These are phyloP conservation scores for Hyles vespertilio DNA, from an alignment of 1,140 invertebrate species.

Conservation along the genomic window DNA sequence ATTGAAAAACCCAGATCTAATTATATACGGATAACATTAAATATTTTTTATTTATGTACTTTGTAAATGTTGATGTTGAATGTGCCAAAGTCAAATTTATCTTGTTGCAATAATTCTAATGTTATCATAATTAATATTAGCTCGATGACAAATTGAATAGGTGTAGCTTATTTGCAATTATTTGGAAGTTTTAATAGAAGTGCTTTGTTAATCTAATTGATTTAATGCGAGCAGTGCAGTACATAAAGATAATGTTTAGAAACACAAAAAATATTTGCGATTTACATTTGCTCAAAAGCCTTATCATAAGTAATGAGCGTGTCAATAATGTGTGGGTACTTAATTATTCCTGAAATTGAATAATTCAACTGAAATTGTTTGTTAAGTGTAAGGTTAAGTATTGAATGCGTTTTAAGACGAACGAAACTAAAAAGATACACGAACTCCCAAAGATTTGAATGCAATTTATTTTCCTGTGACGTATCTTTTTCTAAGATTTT, in stretches of 20 bases:
- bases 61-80: slow-evolving; percentile 13
- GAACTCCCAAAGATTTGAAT: slow-evolving; percentile 4
- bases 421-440: not conserved
- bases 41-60: slow-evolving; percentile 11
- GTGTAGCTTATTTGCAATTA: slow-evolving; percentile 14
- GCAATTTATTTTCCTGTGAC: not conserved
- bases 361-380: slow-evolving; percentile 3
- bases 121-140: slow-evolving; percentile 31
- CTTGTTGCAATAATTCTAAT: slow-evolving; percentile 41
- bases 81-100: slow-evolving; percentile 56
- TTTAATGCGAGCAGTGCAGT: slow-evolving; percentile 5
- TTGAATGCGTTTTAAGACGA: slow-evolving; percentile 3
- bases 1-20: too few species aligned
- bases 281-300: slow-evolving; percentile 24
- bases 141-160: slow-evolving; percentile 7
- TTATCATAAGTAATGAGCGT: slow-evolving; percentile 16
- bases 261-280: slow-evolving; percentile 8
- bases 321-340: slow-evolving; percentile 9
- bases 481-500: too few species aligned
- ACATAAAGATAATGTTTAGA: slow-evolving; percentile 4
- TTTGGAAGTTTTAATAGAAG: slow-evolving; percentile 5
- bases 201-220: slow-evolving; percentile 2
- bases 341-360: slow-evolving; percentile 10
- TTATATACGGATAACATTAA: not conserved
- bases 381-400: slow-evolving; percentile 7